phyloP scores from a whole-genome alignment of 2,113 vertebrate genomes.

The Etheostoma spectabile region DNA sequence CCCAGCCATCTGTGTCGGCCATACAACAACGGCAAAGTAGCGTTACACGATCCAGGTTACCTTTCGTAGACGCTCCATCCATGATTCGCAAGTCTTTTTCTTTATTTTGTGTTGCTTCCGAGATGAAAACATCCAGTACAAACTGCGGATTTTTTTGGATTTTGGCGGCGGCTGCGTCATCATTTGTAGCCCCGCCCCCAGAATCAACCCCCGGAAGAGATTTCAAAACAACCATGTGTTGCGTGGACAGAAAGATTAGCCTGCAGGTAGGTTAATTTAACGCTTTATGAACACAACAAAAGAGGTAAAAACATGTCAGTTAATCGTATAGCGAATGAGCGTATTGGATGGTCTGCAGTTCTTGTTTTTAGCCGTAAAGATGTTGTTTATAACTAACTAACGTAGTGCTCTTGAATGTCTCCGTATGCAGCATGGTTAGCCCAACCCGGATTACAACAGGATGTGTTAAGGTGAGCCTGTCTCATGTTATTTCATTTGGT shows the following conservation, averaged over 20 bases:
- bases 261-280: too few relatives aligned
- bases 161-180: slow-evolving; percentile 59
- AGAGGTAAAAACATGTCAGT: fast-evolving
- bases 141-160: slow-evolving; percentile 13
- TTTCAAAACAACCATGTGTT: slow-evolving; percentile 49
- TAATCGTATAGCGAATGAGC: too few relatives aligned
- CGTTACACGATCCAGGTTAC: slow-evolving; percentile 1
- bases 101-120: neutral
- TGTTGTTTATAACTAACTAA: neutral
- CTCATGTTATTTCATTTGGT: neutral
- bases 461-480: slow-evolving; percentile 42
- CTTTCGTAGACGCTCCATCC: slow-evolving; percentile 33
- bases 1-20: neutral
- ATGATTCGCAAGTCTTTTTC: neutral
- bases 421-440: slow-evolving; percentile 17
- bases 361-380: neutral
- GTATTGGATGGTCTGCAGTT: fast-evolving
- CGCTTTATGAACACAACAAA: fast-evolving
- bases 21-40: neutral
- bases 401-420: slow-evolving; percentile 8
- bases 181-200: neutral
- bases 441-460: neutral
- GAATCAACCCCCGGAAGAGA: slow-evolving; percentile 60
- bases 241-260: neutral
- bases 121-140: neutral